A percentile compares a stretch with the other conserved stretches of the same genome.
These are phyloP conservation scores for Pegoplata infirma DNA, from an alignment of 2,888 invertebrate species.

Conservation along the genomic window DNA sequence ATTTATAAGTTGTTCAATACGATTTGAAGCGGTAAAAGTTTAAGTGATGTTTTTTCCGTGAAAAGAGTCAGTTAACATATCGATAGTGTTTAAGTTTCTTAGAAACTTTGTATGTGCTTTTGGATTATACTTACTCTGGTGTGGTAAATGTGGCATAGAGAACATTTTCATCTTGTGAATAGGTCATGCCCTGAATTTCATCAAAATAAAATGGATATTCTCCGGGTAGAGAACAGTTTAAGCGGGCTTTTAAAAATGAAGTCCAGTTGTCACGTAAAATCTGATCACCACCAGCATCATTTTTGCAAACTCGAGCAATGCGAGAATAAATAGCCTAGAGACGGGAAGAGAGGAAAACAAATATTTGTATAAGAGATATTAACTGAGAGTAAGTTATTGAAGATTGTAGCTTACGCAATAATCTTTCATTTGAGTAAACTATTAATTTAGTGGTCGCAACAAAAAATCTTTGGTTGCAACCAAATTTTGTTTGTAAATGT, in stretches of 20 bases:
- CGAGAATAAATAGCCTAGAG: slow-evolving; percentile 90
- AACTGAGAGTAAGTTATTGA: neutral
- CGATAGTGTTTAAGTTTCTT: no score
- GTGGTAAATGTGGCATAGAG: slow-evolving; percentile 92
- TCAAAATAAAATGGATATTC: slow-evolving; percentile 93
- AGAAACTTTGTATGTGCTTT: no score
- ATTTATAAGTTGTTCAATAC: no score
- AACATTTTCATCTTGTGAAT: slow-evolving; percentile 86
- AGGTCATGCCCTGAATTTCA: slow-evolving; percentile 91
- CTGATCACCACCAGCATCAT: slow-evolving; percentile 88
- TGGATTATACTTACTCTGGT: slow-evolving; percentile 81
- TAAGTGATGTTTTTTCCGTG: no score
- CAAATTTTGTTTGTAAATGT: no score
- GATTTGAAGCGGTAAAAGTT: no score
- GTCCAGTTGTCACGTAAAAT: slow-evolving; percentile 92
- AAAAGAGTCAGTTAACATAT: no score
- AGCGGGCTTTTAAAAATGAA: slow-evolving; percentile 91
- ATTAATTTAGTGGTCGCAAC: no score
- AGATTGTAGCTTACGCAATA: no score
- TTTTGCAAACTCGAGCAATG: slow-evolving; percentile 94
- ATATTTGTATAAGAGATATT: neutral
- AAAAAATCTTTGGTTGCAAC: no score
- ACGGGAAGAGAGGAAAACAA: neutral
- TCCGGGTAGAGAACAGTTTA: slow-evolving; percentile 90
- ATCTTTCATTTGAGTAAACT: no score